Percentiles rank a stretch among this genome's conserved stretches.
Evolutionary conservation across 2,797 vertebrate genomes (phyloP).

Genomic region (Acrossocheilus fasciatus): DNA sequence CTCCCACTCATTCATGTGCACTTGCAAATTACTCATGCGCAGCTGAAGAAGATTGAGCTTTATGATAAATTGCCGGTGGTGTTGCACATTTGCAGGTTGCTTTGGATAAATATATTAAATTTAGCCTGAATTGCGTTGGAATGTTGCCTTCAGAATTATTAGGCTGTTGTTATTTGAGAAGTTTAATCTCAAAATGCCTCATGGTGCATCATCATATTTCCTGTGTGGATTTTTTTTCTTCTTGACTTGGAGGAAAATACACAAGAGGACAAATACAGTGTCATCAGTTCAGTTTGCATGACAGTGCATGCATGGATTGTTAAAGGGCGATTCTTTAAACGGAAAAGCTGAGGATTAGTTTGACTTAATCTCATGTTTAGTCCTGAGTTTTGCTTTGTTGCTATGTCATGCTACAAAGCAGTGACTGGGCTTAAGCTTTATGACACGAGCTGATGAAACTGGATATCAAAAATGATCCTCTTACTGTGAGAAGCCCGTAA

Average conservation of each 20-base stretch:
- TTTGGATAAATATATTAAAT: background rate
- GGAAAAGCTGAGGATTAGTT: constrained; percentile 20
- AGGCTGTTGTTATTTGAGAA: background rate
- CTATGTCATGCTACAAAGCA: constrained; percentile 14
- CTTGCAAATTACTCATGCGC: background rate
- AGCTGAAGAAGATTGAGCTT: background rate
- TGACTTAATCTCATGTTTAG: constrained; percentile 19
- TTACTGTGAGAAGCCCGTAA: constrained; percentile 5
- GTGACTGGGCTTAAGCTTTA: background rate
- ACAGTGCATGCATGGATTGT: background rate
- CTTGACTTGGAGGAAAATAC: background rate
- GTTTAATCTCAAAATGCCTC: background rate
- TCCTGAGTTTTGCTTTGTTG: constrained; percentile 1
- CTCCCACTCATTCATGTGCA: background rate
- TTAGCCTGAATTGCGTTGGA: background rate
- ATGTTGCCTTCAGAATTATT: background rate
- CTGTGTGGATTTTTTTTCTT: background rate
- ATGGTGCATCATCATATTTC: background rate
- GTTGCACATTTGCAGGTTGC: background rate
- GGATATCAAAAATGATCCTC: constrained; percentile 5
- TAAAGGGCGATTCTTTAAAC: background rate
- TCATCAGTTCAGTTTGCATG: constrained; percentile 2
- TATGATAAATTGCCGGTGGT: background rate
- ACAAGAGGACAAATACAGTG: background rate
- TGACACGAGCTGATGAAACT: constrained; percentile 6